phyloP scores from a whole-genome alignment of 1,140 invertebrate genomes.

The Heliconius himera region DNA sequence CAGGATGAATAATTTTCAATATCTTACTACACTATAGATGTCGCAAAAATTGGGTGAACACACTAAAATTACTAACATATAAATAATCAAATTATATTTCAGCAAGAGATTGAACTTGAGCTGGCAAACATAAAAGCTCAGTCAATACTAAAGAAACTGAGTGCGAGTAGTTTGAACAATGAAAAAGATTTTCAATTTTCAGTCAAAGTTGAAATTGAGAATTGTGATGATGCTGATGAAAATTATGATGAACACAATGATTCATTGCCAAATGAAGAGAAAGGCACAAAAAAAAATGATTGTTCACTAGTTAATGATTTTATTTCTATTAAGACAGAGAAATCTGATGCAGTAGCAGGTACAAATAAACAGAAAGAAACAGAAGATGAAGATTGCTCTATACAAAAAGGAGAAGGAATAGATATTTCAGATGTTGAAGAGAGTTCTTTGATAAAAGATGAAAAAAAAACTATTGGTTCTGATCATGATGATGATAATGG shows the following conservation, averaged over 20 bases:
- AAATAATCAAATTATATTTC: constrained; percentile 17
- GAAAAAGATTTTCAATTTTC: constrained; percentile 27
- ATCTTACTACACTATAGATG: no score
- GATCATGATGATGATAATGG: background rate
- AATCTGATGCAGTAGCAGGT: background rate
- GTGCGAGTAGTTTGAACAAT: background rate
- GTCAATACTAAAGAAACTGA: constrained; percentile 18
- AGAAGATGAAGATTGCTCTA: background rate
- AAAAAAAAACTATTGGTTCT: background rate
- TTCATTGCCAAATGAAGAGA: background rate
- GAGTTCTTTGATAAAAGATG: background rate
- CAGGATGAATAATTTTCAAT: no score
- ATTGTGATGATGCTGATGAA: constrained; percentile 8
- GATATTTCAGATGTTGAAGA: background rate
- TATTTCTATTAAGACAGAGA: background rate
- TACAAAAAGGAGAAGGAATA: background rate
- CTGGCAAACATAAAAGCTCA: constrained; percentile 2
- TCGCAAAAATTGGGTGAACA: no score
- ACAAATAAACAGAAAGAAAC: background rate
- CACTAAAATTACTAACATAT: background rate
- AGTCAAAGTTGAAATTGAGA: constrained; percentile 48
- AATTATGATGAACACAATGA: no score
- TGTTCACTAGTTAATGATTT: background rate
- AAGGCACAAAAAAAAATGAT: background rate
- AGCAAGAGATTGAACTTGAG: constrained; percentile 35